phyloP scores from a whole-genome alignment of 1,140 invertebrate species.

The Euborellia annulipes region DNA sequence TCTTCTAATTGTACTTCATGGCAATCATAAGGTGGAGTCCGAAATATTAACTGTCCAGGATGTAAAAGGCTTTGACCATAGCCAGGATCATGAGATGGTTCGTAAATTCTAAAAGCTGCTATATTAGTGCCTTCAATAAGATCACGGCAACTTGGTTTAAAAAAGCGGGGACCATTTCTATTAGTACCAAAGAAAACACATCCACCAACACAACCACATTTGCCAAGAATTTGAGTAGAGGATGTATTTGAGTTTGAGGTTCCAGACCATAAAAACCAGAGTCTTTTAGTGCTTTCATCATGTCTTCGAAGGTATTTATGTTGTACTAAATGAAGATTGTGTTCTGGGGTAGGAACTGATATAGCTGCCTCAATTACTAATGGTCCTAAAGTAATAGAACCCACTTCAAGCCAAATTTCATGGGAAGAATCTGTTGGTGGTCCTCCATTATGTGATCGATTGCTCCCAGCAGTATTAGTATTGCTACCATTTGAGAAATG shows the following conservation, averaged over 20 bases:
- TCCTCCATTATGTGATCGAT: conserved; percentile 29
- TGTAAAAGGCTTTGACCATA: conserved; percentile 90
- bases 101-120: conserved; percentile 52
- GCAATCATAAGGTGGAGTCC: conserved; percentile 70
- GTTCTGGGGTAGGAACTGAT: conserved; percentile 54
- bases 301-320: conserved; percentile 76
- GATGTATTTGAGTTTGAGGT: conserved; percentile 34
- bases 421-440: not conserved
- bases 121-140: conserved; percentile 66
- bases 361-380: conserved; percentile 85
- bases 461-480: conserved; percentile 40
- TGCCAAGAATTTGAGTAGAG: conserved; percentile 33
- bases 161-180: conserved; percentile 69
- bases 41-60: conserved; percentile 73
- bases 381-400: conserved; percentile 75
- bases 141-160: conserved; percentile 67
- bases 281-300: conserved; percentile 68
- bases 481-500: conserved; percentile 29
- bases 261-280: conserved; percentile 88
- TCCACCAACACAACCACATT: conserved; percentile 90
- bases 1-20: conserved; percentile 64
- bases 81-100: conserved; percentile 50
- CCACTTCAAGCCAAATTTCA: conserved; percentile 85
- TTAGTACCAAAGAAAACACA: conserved; percentile 88
- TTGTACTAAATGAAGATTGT: conserved; percentile 58